A percentile compares a stretch with the other conserved stretches of the same genome.
These are phyloP conservation scores for Artibeus lituratus DNA, from an alignment of 2,797 vertebrate species.

Conservation along the genomic window DNA sequence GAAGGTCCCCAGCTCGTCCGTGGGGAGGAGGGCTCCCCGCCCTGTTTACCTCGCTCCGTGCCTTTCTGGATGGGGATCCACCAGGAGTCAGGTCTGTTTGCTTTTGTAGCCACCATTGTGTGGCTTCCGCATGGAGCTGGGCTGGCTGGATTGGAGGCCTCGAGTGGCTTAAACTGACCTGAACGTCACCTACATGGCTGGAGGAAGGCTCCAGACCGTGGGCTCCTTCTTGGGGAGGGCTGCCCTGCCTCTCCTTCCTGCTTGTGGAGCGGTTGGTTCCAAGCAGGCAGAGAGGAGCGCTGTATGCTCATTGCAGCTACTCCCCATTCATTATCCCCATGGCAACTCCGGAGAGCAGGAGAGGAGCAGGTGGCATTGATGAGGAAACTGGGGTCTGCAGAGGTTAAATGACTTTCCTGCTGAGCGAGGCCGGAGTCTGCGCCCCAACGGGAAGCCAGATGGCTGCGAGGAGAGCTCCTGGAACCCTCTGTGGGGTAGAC, in stretches of 20 bases:
- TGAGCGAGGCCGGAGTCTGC: background rate
- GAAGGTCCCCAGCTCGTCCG: background rate
- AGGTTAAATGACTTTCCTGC: background rate
- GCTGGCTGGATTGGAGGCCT: background rate
- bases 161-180: background rate
- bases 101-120: background rate
- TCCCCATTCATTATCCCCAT: background rate
- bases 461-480: rapidly evolving
- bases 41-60: rapidly evolving
- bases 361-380: background rate
- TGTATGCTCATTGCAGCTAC: rapidly evolving
- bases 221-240: background rate
- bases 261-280: background rate
- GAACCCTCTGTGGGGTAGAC: background rate
- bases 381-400: background rate
- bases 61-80: background rate
- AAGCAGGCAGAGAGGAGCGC: background rate
- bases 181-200: background rate
- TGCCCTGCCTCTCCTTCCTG: background rate
- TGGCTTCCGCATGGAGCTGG: background rate
- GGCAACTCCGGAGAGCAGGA: background rate
- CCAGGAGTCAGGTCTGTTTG: background rate
- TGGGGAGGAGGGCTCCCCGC: background rate
- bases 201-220: background rate
- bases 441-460: background rate